Conservation (phyloP, 37 sponge, comb jelly and placozoan genomes). For the Crambe crambe region DNA sequence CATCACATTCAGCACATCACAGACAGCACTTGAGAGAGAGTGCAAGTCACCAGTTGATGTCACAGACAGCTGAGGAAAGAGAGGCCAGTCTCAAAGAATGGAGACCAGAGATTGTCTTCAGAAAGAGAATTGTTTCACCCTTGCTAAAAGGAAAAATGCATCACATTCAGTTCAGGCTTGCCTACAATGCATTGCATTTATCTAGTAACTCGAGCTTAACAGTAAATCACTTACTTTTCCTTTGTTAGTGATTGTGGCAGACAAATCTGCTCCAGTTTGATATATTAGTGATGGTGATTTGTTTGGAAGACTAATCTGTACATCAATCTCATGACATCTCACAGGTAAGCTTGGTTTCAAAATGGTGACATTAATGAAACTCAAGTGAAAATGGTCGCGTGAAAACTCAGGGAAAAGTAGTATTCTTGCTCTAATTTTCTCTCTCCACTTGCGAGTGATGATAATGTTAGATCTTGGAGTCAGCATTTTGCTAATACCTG, state of each 20-base stretch:
- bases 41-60: no score
- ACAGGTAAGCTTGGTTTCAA: not conserved
- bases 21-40: no score
- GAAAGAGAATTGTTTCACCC: no score
- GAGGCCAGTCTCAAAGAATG: no score
- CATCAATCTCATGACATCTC: not conserved
- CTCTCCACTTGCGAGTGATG: not conserved
- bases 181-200: no score
- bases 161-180: no score
- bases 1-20: no score
- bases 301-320: no score
- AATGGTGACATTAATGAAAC: not conserved
- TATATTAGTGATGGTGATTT: not conserved
- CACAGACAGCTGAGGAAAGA: no score
- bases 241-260: not conserved
- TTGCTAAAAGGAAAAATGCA: no score
- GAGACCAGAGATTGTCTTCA: no score
- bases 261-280: not conserved
- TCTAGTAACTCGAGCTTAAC: no score
- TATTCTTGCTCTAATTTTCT: not conserved
- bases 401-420: not conserved
- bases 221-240: conserved; percentile 13
- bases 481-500: not conserved
- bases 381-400: not conserved
- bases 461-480: not conserved